A percentile compares a stretch with the other conserved stretches of the same genome.
Conservation (phyloP, 2,113 vertebrate species). For the Piaya cayana region DNA sequence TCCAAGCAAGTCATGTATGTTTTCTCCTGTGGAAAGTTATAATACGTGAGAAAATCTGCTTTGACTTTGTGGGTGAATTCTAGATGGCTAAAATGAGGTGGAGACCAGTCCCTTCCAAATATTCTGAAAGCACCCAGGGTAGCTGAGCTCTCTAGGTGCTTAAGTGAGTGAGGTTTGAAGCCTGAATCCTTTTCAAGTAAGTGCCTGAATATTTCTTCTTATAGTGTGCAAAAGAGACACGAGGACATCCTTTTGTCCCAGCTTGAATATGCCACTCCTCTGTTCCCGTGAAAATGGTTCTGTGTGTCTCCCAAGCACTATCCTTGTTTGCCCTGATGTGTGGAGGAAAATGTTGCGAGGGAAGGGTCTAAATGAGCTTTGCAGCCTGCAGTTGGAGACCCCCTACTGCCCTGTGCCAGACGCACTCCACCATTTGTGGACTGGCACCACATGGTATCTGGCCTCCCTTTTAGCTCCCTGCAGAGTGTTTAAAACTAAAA, state of each 20-base stretch:
- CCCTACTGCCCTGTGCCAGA: accelerated
- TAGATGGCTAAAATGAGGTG: neutral
- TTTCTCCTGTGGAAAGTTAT: neutral
- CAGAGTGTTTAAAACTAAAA: neutral
- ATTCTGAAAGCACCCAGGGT: neutral
- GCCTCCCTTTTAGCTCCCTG: neutral
- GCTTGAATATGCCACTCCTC: neutral
- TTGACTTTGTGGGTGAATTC: neutral
- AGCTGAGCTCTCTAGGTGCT: accelerated
- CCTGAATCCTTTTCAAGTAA: neutral
- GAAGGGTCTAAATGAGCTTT: neutral
- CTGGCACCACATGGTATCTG: accelerated
- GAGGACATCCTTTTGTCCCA: neutral
- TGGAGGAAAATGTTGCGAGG: accelerated
- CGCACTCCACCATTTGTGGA: accelerated
- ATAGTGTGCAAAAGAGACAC: neutral
- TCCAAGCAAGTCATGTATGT: neutral
- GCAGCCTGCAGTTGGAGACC: neutral
- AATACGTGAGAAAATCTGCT: neutral
- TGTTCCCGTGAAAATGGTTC: neutral
- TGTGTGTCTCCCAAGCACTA: neutral
- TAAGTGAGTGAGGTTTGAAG: neutral
- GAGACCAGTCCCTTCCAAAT: neutral
- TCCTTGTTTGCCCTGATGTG: neutral
- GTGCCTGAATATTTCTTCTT: neutral